Evolutionary conservation across 1,140 invertebrate species (phyloP), one percentile per base, ranked within the genome.

Genomic region (Cyclargus thomasi): DNA sequence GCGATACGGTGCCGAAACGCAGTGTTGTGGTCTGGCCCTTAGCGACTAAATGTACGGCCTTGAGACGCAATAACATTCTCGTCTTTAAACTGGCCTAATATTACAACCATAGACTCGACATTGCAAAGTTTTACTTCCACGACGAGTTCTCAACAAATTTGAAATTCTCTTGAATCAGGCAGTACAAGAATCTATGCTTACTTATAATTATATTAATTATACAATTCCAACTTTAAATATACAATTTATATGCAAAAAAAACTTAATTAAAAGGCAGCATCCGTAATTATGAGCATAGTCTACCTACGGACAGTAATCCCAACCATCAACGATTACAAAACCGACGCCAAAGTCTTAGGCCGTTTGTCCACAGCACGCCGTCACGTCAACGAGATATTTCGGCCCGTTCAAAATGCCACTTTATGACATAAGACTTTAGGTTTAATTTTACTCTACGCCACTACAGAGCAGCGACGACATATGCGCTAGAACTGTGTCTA

Each of bases 191-290:
- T 21, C 20, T 59, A 59, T 59, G 8, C 55, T 59, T 21, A 20
- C 55, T 20, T 59, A 59, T 20, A 59, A 20, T 18, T 17, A 68
- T 65, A 57, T 68, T 65, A 63, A 63, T 39, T 71, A 73, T 59
- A 73, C 35, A 53, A 35, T 69, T 73, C 62, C 18, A 22, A 20
- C 17, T 11, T 59, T 20, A 59, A 59, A 59, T 59, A 55, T 55
- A 65, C 64, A 80, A 82, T 84, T 75, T 80, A 82, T 81, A 82
- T 64, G 69, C 71, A 74, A 84, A 72, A 78, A 70, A 75, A 36
- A 72, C 77, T 76, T 80, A 81, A 82, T 70, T 78, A 78, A 84
- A 81, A 82, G 78, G 80, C 78, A 80, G 78, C 74, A 67, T 70
- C 77, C 74, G 71, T 76, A 20, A 59, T 11, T 59, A 59, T 10